Base-by-base conservation (phyloP, 2,113 vertebrate species). In the Paramormyrops kingsleyae region DNA sequence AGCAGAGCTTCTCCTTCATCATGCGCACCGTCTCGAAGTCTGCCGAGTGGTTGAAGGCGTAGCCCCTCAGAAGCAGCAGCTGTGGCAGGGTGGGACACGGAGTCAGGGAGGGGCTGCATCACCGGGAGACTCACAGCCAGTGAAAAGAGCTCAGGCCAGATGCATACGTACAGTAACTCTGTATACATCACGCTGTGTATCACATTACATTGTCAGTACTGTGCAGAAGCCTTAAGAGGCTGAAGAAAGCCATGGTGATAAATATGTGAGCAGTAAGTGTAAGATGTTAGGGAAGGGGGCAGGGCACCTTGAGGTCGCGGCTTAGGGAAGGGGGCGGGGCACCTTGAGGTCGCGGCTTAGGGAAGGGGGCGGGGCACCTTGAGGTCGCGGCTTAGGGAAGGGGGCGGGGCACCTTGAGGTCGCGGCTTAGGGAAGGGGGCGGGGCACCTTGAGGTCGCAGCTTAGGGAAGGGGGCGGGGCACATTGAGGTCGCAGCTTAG, bases 1-100 rank as follows among this genome's bases (percentile, higher is more conserved):
- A 99, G 94, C 98, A 99, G 24, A 99, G 94, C 92, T 99, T 99
- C 90, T 99, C 98, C 96, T 99, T 99, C 96, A 99, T 99, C 98
- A 99, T 99, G 46, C 98, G 97, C 91, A 99, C 98, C 0, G 98
- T 99, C 95, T 99, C 98, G 83, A 99, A 99, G 94, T 99, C 98
- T 83, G 98, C 98, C 50, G 98, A 99, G 92, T 99, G 98, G 94
- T 99, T 99, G 96, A 99, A 99, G 90, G 98, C 98, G 0, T 99
- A 99, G 2, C 98, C 98, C 90, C 98, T 96, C 94, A 99, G 93
- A 15, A 77, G 70, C 4, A 77, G 35, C 70, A 77, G 70, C 70
- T 77, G 35, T 17, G 70, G 27, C 27, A 9, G n/a, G 66, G 12
- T 13, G 66, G 27, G 12, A 13, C 9, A 31, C 3, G 3, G 27